A percentile compares a stretch with the other conserved stretches of the same genome.
These are phyloP conservation scores for Poecile atricapillus DNA, from an alignment of 2,113 vertebrate genomes.

Conservation along the genomic window DNA sequence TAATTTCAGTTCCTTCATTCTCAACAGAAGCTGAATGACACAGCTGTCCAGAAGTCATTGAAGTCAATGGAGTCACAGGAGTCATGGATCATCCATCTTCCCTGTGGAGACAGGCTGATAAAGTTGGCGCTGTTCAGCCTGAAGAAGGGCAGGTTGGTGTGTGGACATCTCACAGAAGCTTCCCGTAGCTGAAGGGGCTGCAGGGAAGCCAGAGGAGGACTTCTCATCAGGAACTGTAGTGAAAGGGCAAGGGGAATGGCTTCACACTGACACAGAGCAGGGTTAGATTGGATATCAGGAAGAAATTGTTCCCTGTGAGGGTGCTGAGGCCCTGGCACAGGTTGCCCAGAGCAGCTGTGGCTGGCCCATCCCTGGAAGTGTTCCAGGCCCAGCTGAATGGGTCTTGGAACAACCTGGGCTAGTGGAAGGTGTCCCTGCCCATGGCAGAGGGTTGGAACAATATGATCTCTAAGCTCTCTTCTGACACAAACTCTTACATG, in stretches of 20 bases:
- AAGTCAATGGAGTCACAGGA: not conserved
- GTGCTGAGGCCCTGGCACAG: not conserved
- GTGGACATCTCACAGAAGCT: not conserved
- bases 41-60: not conserved
- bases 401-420: rapidly evolving
- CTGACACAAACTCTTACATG: not conserved
- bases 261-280: not conserved
- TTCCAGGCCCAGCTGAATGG: rapidly evolving
- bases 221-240: not conserved
- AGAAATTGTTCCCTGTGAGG: not conserved
- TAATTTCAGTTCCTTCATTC: not conserved
- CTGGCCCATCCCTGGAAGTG: not conserved
- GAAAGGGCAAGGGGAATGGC: not conserved
- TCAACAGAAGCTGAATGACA: not conserved
- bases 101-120: not conserved
- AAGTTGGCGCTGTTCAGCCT: not conserved
- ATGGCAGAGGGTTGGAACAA: not conserved
- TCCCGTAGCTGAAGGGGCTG: not conserved
- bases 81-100: not conserved
- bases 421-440: not conserved
- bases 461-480: not conserved
- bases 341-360: not conserved
- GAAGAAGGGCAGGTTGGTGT: not conserved
- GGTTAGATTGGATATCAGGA: not conserved
- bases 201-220: not conserved